A percentile compares a stretch with the other conserved stretches of the same genome.
Evolutionary conservation across 2,888 invertebrate species (phyloP).

Genomic region (Polia nebulosa): DNA sequence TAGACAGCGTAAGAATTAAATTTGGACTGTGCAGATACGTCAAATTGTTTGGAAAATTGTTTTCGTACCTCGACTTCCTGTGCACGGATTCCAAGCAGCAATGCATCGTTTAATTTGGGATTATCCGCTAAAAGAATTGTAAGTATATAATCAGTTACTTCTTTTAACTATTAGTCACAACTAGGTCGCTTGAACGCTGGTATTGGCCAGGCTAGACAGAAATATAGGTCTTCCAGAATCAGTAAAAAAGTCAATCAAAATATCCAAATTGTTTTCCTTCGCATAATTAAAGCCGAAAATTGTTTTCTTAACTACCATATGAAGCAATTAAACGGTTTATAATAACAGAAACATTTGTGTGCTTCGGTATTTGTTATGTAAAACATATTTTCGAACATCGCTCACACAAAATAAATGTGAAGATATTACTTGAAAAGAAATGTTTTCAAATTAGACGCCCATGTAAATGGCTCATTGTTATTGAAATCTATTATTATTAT

Average conservation of each 20-base stretch:
- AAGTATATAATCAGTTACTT: slow-evolving; percentile 70
- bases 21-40: slow-evolving; percentile 66
- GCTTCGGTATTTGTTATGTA: slow-evolving; percentile 14
- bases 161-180: slow-evolving; percentile 51
- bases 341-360: slow-evolving; percentile 1
- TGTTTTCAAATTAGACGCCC: slow-evolving; percentile 10
- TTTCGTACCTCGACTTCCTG: slow-evolving; percentile 46
- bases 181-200: slow-evolving; percentile 35
- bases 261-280: slow-evolving; percentile 46
- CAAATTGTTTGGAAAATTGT: slow-evolving; percentile 60
- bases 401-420: slow-evolving; percentile 23
- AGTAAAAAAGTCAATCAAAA: slow-evolving; percentile 54
- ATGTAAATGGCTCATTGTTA: slow-evolving; percentile 37
- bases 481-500: slow-evolving; percentile 47
- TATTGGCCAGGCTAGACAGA: slow-evolving; percentile 28
- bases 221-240: slow-evolving; percentile 62
- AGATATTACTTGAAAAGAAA: slow-evolving; percentile 31
- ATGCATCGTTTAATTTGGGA: slow-evolving; percentile 74
- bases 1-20: slow-evolving; percentile 73
- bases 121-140: slow-evolving; percentile 72
- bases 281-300: slow-evolving; percentile 4
- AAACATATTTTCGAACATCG: slow-evolving; percentile 33
- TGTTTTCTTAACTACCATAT: slow-evolving; percentile 13
- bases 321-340: slow-evolving; percentile 8
- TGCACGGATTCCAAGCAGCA: slow-evolving; percentile 41